Conservation (phyloP, 2,888 invertebrate genomes). For the Artemia sinica region DNA sequence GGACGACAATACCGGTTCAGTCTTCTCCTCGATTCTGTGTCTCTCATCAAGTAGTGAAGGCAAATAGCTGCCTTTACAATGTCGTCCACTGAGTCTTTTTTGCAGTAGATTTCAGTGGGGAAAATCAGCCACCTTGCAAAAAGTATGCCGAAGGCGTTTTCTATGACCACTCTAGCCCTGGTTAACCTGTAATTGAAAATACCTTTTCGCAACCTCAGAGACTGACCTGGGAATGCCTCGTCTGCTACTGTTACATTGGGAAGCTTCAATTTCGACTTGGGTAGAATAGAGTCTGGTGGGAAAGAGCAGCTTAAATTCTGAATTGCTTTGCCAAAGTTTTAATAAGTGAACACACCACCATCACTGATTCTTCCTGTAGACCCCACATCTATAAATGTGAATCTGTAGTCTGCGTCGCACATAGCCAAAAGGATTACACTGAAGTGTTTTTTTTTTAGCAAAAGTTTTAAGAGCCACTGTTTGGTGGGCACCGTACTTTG, state of each 20-base stretch:
- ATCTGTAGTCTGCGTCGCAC: slow-evolving; percentile 25
- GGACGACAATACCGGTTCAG: not conserved
- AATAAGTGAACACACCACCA: slow-evolving; percentile 23
- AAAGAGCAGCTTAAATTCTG: not conserved
- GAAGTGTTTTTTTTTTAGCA: slow-evolving; percentile 24
- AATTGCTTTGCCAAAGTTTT: not conserved
- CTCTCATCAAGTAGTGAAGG: not conserved
- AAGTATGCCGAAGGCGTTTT: not conserved
- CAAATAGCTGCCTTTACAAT: not conserved
- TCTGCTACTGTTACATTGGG: not conserved
- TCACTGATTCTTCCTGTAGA: slow-evolving; percentile 24
- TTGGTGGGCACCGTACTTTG: slow-evolving; percentile 23
- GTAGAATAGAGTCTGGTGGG: not conserved
- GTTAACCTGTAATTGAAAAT: not conserved
- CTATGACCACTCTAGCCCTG: not conserved
- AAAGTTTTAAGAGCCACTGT: slow-evolving; percentile 23
- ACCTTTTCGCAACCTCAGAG: not conserved
- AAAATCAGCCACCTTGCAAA: not conserved
- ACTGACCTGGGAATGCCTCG: slow-evolving; percentile 8
- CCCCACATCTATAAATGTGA: slow-evolving; percentile 25
- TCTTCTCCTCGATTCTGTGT: not conserved
- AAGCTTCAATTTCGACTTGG: not conserved
- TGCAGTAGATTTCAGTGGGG: not conserved
- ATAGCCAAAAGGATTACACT: slow-evolving; percentile 25
- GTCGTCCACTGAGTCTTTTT: not conserved